Conservation (phyloP, 2,888 invertebrate genomes). For the Magallana nippona region DNA sequence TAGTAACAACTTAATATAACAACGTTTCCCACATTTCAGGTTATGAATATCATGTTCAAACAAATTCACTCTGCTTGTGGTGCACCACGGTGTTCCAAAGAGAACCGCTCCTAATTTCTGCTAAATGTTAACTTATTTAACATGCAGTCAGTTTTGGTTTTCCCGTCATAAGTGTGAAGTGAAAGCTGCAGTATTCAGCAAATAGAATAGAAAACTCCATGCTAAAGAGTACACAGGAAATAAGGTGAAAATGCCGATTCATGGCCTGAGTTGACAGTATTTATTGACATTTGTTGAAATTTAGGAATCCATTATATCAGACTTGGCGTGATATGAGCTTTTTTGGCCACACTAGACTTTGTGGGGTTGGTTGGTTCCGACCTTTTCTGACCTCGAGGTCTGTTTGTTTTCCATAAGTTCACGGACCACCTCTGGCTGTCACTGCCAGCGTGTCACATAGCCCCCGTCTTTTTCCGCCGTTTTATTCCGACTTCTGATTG, state of each 20-base stretch:
- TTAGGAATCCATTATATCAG: neutral
- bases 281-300: slow-evolving; percentile 20
- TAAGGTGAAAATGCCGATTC: neutral
- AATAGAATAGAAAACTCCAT: neutral
- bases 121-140: slow-evolving; percentile 8
- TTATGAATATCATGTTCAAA: neutral
- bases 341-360: neutral
- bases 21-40: neutral
- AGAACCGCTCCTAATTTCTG: neutral
- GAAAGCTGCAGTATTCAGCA: neutral
- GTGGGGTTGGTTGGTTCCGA: neutral
- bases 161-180: neutral
- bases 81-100: neutral
- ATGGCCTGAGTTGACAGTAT: neutral
- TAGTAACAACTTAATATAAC: neutral
- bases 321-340: neutral
- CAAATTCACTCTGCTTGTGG: neutral
- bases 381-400: neutral
- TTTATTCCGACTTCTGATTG: neutral
- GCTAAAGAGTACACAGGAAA: slow-evolving; percentile 23
- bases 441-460: neutral
- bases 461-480: neutral
- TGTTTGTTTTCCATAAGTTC: neutral
- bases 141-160: neutral
- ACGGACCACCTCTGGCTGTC: neutral